Percentiles rank a stretch among this genome's conserved stretches.
Conservation (phyloP, 2,113 vertebrate genomes). For the Bos taurus region ARS-UCD2.0 NC_037347.1:29831501-29832000, state of each 20-base stretch:
- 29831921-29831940: conserved; percentile 36
- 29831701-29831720: neutral
- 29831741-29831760: neutral
- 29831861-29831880: conserved; percentile 48
- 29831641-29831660: neutral
- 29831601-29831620: neutral
- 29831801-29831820: conserved; percentile 14
- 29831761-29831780: neutral
- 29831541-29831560: neutral
- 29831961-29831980: conserved; percentile 34
- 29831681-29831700: neutral
- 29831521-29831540: neutral
- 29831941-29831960: conserved; percentile 24
- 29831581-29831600: neutral
- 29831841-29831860: conserved; percentile 55
- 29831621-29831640: neutral
- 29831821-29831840: conserved; percentile 27
- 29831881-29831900: conserved; percentile 46
- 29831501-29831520: neutral
- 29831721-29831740: conserved; percentile 22
- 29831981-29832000: conserved; percentile 65
- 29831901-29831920: conserved; percentile 48
- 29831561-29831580: neutral
- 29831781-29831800: conserved; percentile 21
- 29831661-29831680: neutral